phyloP scores from a whole-genome alignment of 2,797 vertebrate genomes.

The Anguilla anguilla region DNA sequence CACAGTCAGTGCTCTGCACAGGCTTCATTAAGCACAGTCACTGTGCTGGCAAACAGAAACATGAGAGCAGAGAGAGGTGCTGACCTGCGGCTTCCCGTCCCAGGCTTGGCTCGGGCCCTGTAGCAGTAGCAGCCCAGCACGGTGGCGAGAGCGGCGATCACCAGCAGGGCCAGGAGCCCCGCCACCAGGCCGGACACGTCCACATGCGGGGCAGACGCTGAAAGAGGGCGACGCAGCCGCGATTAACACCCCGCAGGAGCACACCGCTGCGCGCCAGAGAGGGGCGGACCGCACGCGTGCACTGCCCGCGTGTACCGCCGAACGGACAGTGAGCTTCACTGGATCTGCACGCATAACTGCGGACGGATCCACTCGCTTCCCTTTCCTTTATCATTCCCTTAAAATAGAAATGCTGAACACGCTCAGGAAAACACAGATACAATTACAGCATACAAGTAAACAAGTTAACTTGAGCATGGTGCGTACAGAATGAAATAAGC shows the following conservation, averaged over 20 bases:
- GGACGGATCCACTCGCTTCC: background rate
- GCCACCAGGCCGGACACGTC: conserved; percentile 72
- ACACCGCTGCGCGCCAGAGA: background rate
- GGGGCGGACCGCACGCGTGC: background rate
- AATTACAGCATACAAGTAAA: background rate
- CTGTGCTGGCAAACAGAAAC: conserved; percentile 6
- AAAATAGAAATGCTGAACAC: background rate
- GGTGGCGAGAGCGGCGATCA: conserved; percentile 53
- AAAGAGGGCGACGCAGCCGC: background rate
- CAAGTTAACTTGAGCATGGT: background rate
- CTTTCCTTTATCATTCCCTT: background rate
- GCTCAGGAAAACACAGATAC: background rate
- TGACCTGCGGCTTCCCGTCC: conserved; percentile 49
- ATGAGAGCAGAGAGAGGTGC: conserved; percentile 27
- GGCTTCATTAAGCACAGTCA: background rate
- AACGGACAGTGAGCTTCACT: background rate
- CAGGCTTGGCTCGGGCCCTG: conserved; percentile 59
- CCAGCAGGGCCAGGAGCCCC: conserved; percentile 62
- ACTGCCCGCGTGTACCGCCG: background rate
- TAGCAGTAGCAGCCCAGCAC: conserved; percentile 74
- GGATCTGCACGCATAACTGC: background rate
- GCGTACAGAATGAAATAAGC: background rate
- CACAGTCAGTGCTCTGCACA: background rate
- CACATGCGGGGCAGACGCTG: conserved; percentile 46
- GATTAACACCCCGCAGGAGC: background rate